These are phyloP conservation scores for Paramacrobiotus metropolitanus DNA, from an alignment of 1,140 invertebrate species.

Conservation along the genomic window DNA sequence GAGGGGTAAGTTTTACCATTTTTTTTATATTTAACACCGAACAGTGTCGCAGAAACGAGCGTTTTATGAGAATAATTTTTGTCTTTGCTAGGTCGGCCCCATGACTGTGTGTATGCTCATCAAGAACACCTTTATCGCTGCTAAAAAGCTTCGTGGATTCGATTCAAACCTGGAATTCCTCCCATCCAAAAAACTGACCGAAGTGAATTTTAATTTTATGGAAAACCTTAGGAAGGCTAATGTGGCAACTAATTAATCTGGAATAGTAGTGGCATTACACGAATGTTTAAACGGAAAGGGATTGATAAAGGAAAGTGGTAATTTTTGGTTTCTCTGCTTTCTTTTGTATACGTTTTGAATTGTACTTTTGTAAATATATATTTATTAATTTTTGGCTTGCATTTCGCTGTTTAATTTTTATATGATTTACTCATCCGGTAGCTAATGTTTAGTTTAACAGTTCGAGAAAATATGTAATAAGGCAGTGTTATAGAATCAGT, in stretches of 20 bases:
- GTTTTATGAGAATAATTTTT: background rate
- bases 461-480: too few species aligned
- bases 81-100: constrained; percentile 35
- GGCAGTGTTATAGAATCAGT: too few species aligned
- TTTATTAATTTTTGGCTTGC: too few species aligned
- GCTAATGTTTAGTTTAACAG: too few species aligned
- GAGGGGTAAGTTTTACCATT: constrained; percentile 30
- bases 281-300: background rate
- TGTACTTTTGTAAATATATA: too few species aligned
- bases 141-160: constrained; percentile 22
- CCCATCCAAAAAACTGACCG: background rate
- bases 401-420: too few species aligned
- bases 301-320: background rate
- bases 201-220: background rate
- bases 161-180: background rate
- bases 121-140: constrained; percentile 51
- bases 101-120: constrained; percentile 73
- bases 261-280: too few species aligned
- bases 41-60: background rate
- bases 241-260: background rate
- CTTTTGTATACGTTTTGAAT: too few species aligned
- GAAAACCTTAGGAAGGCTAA: background rate
- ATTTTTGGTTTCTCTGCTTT: background rate
- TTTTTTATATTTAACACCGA: background rate
- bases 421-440: too few species aligned